Base-by-base conservation (phyloP, 64 coral and sea anemone genomes). In the Montipora cactus region DNA sequence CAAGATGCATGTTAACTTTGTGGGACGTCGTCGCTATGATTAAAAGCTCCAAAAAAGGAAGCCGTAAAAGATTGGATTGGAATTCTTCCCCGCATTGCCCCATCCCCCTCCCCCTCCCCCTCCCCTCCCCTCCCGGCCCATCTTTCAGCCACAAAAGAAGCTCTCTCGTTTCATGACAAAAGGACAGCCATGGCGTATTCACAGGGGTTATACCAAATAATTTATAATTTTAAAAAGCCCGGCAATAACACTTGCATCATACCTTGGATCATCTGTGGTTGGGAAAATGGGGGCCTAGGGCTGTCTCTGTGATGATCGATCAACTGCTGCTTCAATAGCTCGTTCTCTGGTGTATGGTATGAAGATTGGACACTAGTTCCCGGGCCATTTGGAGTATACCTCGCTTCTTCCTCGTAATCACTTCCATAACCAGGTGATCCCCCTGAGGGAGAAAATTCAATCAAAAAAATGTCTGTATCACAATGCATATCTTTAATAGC, bases 321-420 rank as follows among this genome's bases (percentile, higher is more conserved):
- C 81, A 91, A 21, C 67, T 95, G 94, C 16, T 95, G 89, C 49
- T 95, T 95, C 52, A 97, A 76, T 20, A 93, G 88, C 64, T 97
- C 92, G 57, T 49, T 94, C 44, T 97, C 95, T 1, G 89, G 92
- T 78, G 71, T 44, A 70, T 83, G 87, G 10, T 83, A 49, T 9
- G 78, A 55, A 19, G 66, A 62, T 28, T 92, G 90, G 19, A 75
- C 52, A 47, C 93, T 84, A 74, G 95, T 51, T 7, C 67, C 87
- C 53, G 90, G 80, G 5, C 93, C 95, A 69, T 97, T 97, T 21
- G 93, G 72, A 22, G 92, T 79, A 10, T 49, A 67, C 50, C 80
- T 70, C 1, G 92, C 25, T 22, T 97, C 95, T 47, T 94, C 95
- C 47, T 97, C 95, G 47, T 94, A 81, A 90, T 97, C 95, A 79